A percentile compares a stretch with the other conserved stretches of the same genome.
These are phyloP conservation scores for Perizoma affinitatum DNA, from an alignment of 2,888 invertebrate genomes.

Conservation along the genomic window DNA sequence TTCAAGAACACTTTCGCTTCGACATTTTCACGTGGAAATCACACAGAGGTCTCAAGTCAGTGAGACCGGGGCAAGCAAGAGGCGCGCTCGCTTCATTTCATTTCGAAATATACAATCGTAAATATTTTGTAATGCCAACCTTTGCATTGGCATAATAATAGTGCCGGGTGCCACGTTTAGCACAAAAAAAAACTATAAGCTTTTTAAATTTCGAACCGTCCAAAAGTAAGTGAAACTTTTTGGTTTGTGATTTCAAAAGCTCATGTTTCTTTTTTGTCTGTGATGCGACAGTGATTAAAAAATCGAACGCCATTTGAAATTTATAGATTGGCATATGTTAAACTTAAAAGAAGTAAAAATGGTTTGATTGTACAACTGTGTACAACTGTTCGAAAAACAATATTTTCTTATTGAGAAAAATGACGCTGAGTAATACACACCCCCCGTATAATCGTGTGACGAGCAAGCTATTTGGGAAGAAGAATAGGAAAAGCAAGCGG, in stretches of 20 bases:
- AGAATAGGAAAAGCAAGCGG: constrained; percentile 70
- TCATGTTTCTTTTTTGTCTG: constrained; percentile 2
- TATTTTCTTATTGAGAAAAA: constrained; percentile 41
- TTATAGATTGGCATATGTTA: constrained; percentile 7
- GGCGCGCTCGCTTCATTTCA: constrained; percentile 57
- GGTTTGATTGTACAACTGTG: constrained; percentile 4
- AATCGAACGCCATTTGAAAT: constrained; percentile 15
- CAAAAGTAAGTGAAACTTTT: constrained; percentile 20
- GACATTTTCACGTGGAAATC: constrained; percentile 64
- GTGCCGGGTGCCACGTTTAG: constrained; percentile 15
- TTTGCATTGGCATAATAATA: constrained; percentile 28
- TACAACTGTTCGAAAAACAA: constrained; percentile 7
- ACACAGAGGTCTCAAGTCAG: constrained; percentile 64
- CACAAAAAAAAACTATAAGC: not conserved
- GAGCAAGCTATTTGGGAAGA: constrained; percentile 73
- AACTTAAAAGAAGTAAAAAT: not conserved
- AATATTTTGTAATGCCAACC: constrained; percentile 29
- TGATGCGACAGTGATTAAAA: constrained; percentile 14
- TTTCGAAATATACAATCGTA: constrained; percentile 38
- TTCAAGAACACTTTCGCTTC: constrained; percentile 66
- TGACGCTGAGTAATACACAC: constrained; percentile 67
- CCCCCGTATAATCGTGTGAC: constrained; percentile 66
- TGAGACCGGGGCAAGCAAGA: constrained; percentile 49
- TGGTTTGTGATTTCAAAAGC: constrained; percentile 26
- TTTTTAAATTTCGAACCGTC: constrained; percentile 27